Base-by-base conservation (phyloP, 92 coral and sea anemone species). In the Heliopora coerulea region DNA sequence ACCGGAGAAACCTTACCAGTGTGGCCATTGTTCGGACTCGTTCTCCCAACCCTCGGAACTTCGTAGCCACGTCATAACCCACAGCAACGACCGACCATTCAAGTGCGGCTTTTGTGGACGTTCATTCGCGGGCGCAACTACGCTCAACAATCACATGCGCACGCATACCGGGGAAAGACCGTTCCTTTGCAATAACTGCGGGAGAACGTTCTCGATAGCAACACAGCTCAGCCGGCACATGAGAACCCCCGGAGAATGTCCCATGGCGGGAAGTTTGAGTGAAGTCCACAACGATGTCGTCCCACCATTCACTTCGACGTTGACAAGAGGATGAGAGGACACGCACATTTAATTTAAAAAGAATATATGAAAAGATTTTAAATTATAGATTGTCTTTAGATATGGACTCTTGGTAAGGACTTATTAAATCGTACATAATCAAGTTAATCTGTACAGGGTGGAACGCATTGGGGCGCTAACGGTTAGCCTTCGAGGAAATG, bases 81-180 rank as follows among this genome's bases (percentile, higher is more conserved):
- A 89, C 34, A 85, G 65, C 33, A 87, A 48, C 80, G 89, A 86
- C 61, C 81, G 87, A 46, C 96, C 90, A 54, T 86, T 86, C 81
- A 82, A 81, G 75, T 74, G 96, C 80, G 89, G 87, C 20, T 83
- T 63, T 41, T 89, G 91, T 42, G 85, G 88, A 20, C 86, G 89
- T 10, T 67, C 86, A 50, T 84, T 87, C 61, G 74, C 79, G 48
- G 88, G 87, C 30, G 84, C 91, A 32, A 70, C 85, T 18, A 84
- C 91, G 20, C 31, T 84, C 27, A 78, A 87, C 78, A 89, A 82
- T 56, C 91, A 89, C 65, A 86, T 87, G 60, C 83, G 85, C 29
- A 81, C 85, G 49, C 91, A 87, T 37, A 78, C 79, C 28, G 86
- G 86, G 28, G 83, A 80, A 24, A 57, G 77, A 12, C 26, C 77